Evolutionary conservation across 2,797 vertebrate species (phyloP).

Genomic region (Chiloscyllium punctatum): DNA sequence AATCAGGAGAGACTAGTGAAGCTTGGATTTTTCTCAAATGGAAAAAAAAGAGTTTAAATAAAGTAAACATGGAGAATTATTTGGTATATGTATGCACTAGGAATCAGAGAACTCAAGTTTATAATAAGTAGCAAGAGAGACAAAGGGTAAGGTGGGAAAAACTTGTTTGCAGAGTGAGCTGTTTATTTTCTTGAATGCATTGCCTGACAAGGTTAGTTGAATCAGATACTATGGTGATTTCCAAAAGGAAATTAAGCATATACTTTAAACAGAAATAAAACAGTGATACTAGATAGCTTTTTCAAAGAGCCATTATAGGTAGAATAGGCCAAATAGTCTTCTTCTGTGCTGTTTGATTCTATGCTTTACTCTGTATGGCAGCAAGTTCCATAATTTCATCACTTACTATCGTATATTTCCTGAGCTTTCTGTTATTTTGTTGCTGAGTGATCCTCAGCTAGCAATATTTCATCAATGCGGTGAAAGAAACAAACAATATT

Average conservation of each 20-base stretch:
- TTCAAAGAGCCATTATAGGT: neutral
- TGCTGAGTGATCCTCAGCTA: neutral
- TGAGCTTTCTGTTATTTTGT: neutral
- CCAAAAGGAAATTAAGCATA: neutral
- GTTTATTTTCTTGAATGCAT: neutral
- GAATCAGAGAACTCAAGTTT: neutral
- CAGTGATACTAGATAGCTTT: neutral
- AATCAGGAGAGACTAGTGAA: too few species aligned
- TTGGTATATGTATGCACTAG: neutral
- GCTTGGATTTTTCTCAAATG: neutral
- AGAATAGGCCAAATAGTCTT: neutral
- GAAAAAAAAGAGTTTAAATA: neutral
- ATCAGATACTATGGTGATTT: neutral
- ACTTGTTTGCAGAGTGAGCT: neutral
- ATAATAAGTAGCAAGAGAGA: neutral
- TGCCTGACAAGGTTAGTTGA: neutral
- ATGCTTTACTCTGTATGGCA: neutral
- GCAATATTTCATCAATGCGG: neutral
- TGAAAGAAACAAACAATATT: neutral
- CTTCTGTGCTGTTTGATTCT: neutral
- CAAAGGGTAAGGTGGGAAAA: neutral
- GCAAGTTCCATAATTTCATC: too few species aligned
- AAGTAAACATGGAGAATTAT: neutral
- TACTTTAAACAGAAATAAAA: neutral
- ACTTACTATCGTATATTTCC: neutral